phyloP scores from a whole-genome alignment of 2,113 vertebrate species.

The Otolemur garnettii region DNA sequence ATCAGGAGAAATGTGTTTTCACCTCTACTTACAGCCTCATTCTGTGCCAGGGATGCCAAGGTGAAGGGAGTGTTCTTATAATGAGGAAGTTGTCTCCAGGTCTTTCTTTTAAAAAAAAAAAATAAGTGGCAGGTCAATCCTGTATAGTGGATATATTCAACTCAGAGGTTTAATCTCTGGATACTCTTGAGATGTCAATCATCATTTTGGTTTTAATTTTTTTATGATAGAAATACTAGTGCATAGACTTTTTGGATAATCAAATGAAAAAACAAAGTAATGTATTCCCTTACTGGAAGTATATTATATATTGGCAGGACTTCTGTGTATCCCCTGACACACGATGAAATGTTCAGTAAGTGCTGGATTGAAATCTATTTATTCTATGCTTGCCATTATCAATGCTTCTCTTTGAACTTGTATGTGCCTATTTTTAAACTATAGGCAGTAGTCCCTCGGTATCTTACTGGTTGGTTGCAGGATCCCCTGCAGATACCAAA shows the following conservation, averaged over 20 bases:
- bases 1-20: neutral
- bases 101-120: neutral
- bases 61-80: neutral
- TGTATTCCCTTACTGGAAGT: neutral
- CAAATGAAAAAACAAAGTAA: conserved; percentile 37
- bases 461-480: neutral
- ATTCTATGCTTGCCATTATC: neutral
- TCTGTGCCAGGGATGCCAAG: neutral
- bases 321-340: neutral
- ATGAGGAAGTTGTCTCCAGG: neutral
- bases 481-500: neutral
- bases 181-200: neutral
- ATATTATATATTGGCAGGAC: neutral
- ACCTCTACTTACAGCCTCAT: neutral
- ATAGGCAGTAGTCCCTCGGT: neutral
- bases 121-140: neutral
- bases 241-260: neutral
- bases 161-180: neutral
- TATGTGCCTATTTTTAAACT: neutral
- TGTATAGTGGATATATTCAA: neutral
- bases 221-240: neutral
- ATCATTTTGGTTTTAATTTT: neutral
- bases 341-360: neutral
- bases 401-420: neutral
- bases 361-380: neutral